These are phyloP conservation scores for Hydrozoanthus gracilis DNA, from an alignment of 92 coral and sea anemone genomes.

Conservation along the genomic window DNA sequence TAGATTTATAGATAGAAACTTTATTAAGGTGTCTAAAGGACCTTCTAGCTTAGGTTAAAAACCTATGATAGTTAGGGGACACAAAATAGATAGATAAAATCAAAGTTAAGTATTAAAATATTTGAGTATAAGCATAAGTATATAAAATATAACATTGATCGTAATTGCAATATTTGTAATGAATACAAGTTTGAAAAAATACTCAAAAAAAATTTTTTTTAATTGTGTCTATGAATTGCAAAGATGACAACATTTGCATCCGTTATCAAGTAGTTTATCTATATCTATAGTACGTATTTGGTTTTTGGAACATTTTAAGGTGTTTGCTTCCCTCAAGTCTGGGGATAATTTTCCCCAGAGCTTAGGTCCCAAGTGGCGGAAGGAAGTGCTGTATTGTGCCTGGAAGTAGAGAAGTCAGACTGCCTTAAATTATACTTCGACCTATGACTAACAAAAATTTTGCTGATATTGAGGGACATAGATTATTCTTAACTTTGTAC, in stretches of 20 bases:
- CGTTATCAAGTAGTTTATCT: neutral
- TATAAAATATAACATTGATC: neutral
- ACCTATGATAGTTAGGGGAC: neutral
- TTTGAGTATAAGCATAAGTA: neutral
- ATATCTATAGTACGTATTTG: too few relatives aligned
- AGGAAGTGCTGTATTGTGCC: neutral
- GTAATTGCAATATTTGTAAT: neutral
- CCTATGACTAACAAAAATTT: neutral
- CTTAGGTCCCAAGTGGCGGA: neutral
- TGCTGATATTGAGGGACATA: neutral
- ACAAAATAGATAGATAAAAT: neutral
- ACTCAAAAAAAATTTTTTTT: too few relatives aligned
- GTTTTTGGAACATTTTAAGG: too few relatives aligned
- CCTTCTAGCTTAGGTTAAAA: neutral
- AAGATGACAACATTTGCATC: neutral
- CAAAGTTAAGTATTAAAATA: neutral
- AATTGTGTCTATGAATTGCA: neutral
- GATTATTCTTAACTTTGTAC: too few relatives aligned
- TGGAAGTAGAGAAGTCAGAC: neutral
- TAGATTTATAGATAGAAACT: too few relatives aligned
- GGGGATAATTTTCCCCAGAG: neutral
- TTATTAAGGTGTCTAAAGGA: neutral
- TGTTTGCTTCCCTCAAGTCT: too few relatives aligned
- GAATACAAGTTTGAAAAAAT: too few relatives aligned
- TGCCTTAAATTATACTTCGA: neutral